Evolutionary conservation across 2,888 invertebrate genomes (phyloP).

Genomic region (Kryphioiulus occultus): DNA sequence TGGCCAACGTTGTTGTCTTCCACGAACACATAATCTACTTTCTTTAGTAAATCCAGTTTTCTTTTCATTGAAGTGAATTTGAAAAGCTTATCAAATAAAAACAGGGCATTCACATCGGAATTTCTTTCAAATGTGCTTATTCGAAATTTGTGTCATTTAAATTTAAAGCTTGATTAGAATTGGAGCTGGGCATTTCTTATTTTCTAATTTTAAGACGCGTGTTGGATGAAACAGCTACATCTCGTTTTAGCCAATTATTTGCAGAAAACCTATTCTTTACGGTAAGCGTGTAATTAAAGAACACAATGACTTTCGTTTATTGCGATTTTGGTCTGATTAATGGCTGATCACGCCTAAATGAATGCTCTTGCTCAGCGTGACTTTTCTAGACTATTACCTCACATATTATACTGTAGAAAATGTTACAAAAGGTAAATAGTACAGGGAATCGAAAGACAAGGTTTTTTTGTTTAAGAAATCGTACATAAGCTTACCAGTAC

Average conservation of each 20-base stretch:
- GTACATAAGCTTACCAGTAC: neutral
- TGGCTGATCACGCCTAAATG: constrained; percentile 28
- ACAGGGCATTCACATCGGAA: neutral
- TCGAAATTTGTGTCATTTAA: neutral
- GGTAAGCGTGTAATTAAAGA: neutral
- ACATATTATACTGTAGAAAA: neutral
- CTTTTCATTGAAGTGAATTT: neutral
- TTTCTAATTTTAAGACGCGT: neutral
- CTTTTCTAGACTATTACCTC: neutral
- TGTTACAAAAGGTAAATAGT: too few relatives aligned
- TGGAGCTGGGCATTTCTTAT: neutral
- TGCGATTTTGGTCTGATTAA: neutral
- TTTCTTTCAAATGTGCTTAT: neutral
- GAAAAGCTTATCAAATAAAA: neutral
- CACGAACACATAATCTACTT: neutral
- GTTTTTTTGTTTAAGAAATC: neutral
- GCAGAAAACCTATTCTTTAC: neutral
- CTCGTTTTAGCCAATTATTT: neutral
- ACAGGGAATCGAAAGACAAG: neutral
- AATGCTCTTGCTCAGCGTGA: neutral
- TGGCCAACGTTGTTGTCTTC: neutral
- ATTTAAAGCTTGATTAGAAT: neutral
- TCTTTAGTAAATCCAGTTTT: neutral
- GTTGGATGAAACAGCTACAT: neutral
- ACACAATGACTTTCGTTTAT: neutral